Conservation (phyloP, 2,113 vertebrate genomes). For the Circaetus cinerascens region DNA sequence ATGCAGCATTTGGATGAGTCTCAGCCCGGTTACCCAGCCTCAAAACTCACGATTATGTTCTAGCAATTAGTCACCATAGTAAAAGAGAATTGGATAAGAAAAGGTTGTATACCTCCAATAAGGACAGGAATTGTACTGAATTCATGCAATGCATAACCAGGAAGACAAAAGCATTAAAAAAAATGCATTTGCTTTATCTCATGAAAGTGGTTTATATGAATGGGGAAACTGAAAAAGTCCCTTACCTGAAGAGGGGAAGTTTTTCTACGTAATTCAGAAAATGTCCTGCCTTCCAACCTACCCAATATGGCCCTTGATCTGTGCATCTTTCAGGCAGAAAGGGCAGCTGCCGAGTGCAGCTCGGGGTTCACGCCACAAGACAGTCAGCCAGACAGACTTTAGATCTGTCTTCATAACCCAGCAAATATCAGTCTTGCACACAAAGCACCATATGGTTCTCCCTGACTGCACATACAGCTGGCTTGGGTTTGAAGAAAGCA, state of each 20-base stretch:
- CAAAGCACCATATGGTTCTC: neutral
- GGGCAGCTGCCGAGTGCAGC: neutral
- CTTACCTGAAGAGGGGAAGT: neutral
- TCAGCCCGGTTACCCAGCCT: neutral
- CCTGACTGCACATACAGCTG: neutral
- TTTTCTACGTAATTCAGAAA: neutral
- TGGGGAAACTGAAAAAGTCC: neutral
- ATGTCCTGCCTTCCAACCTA: neutral
- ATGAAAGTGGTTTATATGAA: neutral
- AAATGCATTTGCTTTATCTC: neutral
- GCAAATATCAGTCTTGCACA: neutral
- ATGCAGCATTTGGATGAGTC: neutral
- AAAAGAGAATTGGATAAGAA: neutral
- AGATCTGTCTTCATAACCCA: neutral
- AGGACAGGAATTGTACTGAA: neutral
- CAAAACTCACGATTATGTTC: neutral
- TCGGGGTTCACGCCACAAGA: fast-evolving
- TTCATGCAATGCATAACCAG: neutral
- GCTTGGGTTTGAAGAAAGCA: neutral
- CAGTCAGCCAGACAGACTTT: neutral
- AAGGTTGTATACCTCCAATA: neutral
- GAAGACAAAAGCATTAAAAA: neutral
- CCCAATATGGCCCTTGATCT: neutral
- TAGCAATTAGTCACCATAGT: neutral
- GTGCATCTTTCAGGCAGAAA: neutral